These are phyloP conservation scores for Ommatoiulus sabulosus DNA, from an alignment of 2,888 invertebrate genomes.

Conservation along the genomic window DNA sequence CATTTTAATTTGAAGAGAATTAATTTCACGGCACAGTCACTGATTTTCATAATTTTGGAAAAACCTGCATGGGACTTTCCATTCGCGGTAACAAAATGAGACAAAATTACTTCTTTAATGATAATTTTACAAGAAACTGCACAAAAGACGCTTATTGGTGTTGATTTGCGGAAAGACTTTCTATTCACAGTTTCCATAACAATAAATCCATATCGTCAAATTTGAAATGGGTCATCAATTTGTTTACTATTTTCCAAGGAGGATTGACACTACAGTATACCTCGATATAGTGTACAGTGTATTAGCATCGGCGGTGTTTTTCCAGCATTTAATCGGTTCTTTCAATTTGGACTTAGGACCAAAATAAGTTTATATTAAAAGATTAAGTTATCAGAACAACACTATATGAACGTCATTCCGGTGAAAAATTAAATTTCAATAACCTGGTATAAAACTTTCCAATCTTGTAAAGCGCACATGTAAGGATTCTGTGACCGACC, in stretches of 20 bases:
- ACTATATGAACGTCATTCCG: neutral
- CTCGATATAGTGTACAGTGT: neutral
- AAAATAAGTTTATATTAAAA: constrained; percentile 7
- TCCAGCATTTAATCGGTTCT: neutral
- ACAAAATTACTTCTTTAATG: too few species aligned
- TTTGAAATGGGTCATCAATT: too few species aligned
- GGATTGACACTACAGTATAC: neutral
- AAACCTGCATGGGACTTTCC: too few species aligned
- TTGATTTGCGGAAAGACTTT: too few species aligned
- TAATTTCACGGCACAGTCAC: too few species aligned
- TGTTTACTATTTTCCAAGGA: neutral
- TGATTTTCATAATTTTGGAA: too few species aligned
- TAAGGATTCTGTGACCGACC: neutral
- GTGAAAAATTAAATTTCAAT: neutral
- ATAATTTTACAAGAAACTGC: too few species aligned
- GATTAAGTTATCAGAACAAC: neutral
- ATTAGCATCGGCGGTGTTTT: neutral
- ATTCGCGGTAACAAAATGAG: too few species aligned
- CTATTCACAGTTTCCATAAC: too few species aligned
- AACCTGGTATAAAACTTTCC: neutral
- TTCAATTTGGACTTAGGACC: neutral
- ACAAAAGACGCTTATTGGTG: too few species aligned
- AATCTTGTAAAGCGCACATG: neutral
- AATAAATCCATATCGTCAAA: too few species aligned
- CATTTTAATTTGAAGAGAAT: too few species aligned